Evolutionary conservation across 2,888 invertebrate species (phyloP).

Genomic region (Eupithecia centaureata): DNA sequence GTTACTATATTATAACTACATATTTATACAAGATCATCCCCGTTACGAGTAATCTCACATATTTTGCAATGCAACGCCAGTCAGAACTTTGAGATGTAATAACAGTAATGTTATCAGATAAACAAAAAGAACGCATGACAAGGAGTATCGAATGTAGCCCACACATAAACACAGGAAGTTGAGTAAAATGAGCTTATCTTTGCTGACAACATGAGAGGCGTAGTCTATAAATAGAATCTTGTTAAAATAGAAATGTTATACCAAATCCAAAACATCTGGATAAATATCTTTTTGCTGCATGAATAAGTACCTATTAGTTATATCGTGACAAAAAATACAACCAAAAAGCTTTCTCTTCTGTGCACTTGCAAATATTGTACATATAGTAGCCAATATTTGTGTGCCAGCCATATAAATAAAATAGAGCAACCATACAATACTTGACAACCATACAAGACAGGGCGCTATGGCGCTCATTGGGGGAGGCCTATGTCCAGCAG

Average conservation of each 20-base stretch:
- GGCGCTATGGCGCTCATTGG: too few species aligned
- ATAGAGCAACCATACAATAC: background rate
- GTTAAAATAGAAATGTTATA: constrained; percentile 26
- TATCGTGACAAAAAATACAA: background rate
- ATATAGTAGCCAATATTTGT: background rate
- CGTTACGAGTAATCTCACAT: background rate
- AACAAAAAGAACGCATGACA: constrained; percentile 11
- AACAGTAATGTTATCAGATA: constrained; percentile 6
- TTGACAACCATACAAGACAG: too few species aligned
- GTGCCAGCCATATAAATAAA: background rate
- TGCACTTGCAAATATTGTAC: background rate
- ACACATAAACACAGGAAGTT: constrained; percentile 22
- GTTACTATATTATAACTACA: constrained; percentile 57
- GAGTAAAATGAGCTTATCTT: constrained; percentile 26
- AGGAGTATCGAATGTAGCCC: constrained; percentile 15
- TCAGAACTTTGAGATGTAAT: background rate
- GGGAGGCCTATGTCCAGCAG: too few species aligned
- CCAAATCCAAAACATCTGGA: background rate
- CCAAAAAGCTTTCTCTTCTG: constrained; percentile 7
- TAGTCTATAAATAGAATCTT: constrained; percentile 12
- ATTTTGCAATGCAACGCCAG: background rate
- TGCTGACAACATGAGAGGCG: constrained; percentile 28
- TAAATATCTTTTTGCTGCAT: background rate
- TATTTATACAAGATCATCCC: constrained; percentile 35
- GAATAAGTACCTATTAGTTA: background rate